Base-by-base conservation (phyloP, 2,888 invertebrate genomes). In the Laspeyria flexula region DNA sequence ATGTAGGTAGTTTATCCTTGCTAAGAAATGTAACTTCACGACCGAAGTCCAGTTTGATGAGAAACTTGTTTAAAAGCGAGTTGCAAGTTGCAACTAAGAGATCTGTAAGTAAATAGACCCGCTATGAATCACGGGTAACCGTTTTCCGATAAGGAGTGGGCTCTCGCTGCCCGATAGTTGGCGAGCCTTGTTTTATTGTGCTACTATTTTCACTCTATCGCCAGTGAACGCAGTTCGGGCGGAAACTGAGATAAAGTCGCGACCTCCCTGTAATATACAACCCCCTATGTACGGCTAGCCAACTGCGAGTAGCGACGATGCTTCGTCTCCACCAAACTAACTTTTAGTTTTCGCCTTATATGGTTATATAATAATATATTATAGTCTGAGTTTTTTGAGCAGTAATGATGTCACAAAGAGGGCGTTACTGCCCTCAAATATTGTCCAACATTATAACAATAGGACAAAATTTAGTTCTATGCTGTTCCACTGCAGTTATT, bases 161-260 rank as follows among this genome's bases (percentile, higher is more conserved):
- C 60, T 59, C 75, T 77, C 67, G 59, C 61, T 73, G 63, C 76
- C 65, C 81, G 83, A 86, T 77, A 85, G 80, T 82, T 78, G 81
- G 72, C 73, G 77, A 68, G 81, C 76, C 79, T 84, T 86, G 86
- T 86, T 88, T 90, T 90, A 90, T 88, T 89, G 89, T 89, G 82
- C 82, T 74, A 87, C 84, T 87, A 90, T 90, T 90, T 89, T 86
- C 86, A 83, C 79, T 83, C 82, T 87, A 88, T 88, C 88, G 89
- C 83, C 75, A 76, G 78, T 73, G 81, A 82, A 83, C 81, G 84
- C 83, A 85, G 80, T 81, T 81, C 86, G 81, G 79, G 86, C 85
- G 90, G 90, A 90, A 90, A 86, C 86, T 85, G 73, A 85, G 90
- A 90, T 91, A 90, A 88, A 89, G 86, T 85, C 88, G 86, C 83